These are phyloP conservation scores for Agrilus biguttatus DNA, from an alignment of 2,888 invertebrate genomes.

Conservation along the genomic window DNA sequence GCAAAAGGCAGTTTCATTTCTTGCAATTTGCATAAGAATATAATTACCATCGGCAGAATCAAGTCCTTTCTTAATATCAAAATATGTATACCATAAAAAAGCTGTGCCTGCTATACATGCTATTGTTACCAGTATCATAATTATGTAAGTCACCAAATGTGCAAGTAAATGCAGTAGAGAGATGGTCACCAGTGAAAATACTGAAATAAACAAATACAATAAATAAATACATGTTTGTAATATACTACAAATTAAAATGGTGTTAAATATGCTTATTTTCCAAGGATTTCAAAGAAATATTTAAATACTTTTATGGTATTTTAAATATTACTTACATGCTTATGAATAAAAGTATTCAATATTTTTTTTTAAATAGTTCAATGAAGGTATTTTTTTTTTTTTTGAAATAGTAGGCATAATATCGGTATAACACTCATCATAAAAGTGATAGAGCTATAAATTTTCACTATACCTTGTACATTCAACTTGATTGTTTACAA, in stretches of 20 bases:
- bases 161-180: conserved; percentile 74
- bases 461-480: too few species aligned
- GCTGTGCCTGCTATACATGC: conserved; percentile 64
- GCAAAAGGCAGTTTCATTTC: conserved; percentile 77
- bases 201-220: conserved; percentile 33
- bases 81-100: conserved; percentile 81
- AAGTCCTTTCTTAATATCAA: conserved; percentile 53
- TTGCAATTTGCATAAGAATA: conserved; percentile 59
- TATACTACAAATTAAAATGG: background rate
- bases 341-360: too few species aligned
- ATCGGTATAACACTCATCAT: too few species aligned
- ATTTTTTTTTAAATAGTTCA: too few species aligned
- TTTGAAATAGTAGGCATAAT: too few species aligned
- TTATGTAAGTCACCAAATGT: conserved; percentile 72
- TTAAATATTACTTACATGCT: too few species aligned
- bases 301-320: too few species aligned
- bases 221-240: background rate
- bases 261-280: too few species aligned
- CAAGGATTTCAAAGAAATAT: too few species aligned
- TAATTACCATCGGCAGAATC: conserved; percentile 36
- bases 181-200: conserved; percentile 69
- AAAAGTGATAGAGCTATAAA: too few species aligned
- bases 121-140: conserved; percentile 66
- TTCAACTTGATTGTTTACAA: too few species aligned
- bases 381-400: too few species aligned